These are phyloP conservation scores for Gerris buenoi DNA, from an alignment of 1,140 invertebrate species.

Conservation along the genomic window DNA sequence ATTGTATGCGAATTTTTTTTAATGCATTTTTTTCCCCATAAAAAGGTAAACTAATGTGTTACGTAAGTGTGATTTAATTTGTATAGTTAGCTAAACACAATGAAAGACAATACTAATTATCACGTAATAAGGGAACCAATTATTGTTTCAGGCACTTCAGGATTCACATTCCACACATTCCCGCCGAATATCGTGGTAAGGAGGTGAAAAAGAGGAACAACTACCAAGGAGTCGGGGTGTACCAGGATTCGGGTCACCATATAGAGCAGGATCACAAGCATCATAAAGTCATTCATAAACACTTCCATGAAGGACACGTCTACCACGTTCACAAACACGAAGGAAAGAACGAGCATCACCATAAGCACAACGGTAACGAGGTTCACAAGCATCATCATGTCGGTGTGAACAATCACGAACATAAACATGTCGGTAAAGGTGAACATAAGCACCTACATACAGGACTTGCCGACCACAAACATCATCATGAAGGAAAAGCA, in stretches of 20 bases:
- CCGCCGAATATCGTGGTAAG: not conserved
- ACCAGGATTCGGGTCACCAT: not conserved
- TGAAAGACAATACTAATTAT: no score
- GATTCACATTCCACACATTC: not conserved
- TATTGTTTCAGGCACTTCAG: not conserved
- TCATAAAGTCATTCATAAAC: not conserved
- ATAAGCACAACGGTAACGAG: slow-evolving; percentile 14
- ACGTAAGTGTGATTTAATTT: no score
- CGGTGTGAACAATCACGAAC: slow-evolving; percentile 5
- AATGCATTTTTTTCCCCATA: no score
- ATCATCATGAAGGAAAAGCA: not conserved
- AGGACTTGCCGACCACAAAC: not conserved
- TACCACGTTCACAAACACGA: slow-evolving; percentile 11
- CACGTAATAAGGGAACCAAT: no score
- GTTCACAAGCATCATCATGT: slow-evolving; percentile 12
- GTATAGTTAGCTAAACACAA: no score
- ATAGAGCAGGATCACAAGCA: not conserved
- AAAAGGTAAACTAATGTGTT: no score
- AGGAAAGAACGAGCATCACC: slow-evolving; percentile 11
- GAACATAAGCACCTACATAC: slow-evolving; percentile 9
- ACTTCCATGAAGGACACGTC: slow-evolving; percentile 8
- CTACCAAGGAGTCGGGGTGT: not conserved
- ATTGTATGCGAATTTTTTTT: no score
- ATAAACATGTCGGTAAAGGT: slow-evolving; percentile 10
- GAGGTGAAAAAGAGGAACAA: not conserved